phyloP scores from a whole-genome alignment of 1,140 invertebrate species.

The Calephelis virginiensis region DNA sequence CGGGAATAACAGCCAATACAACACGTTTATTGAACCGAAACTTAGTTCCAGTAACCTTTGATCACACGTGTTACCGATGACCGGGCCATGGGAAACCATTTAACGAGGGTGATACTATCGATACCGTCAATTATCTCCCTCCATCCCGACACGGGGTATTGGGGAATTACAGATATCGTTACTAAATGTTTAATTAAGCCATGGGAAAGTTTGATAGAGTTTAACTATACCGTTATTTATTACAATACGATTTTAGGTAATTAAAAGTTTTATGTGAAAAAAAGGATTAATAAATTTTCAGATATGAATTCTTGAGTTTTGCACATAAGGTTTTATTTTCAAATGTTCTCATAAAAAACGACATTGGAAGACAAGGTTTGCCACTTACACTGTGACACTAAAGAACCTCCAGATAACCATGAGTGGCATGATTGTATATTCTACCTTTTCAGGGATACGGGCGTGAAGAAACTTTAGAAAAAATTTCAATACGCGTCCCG shows the following conservation, averaged over 20 bases:
- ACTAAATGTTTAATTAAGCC: constrained; percentile 30
- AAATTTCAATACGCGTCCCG: neutral
- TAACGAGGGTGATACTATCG: constrained; percentile 61
- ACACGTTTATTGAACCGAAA: constrained; percentile 28
- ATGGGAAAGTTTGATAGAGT: constrained; percentile 20
- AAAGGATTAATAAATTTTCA: too few species aligned
- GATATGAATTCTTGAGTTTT: too few species aligned
- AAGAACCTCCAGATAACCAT: neutral
- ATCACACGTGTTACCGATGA: constrained; percentile 41
- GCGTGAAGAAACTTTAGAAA: neutral
- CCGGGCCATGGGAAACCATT: constrained; percentile 57
- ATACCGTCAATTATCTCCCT: constrained; percentile 60
- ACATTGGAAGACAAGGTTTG: too few species aligned
- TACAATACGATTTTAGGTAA: neutral
- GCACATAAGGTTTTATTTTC: too few species aligned
- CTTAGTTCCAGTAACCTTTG: constrained; percentile 20
- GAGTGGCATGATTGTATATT: neutral
- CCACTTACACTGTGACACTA: too few species aligned
- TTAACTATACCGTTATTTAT: neutral
- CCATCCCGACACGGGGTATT: constrained; percentile 42
- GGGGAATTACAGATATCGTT: constrained; percentile 46
- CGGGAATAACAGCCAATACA: too few species aligned
- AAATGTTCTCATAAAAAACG: too few species aligned
- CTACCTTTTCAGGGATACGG: neutral
- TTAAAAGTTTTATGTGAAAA: neutral